A percentile compares a stretch with the other conserved stretches of the same genome.
These are phyloP conservation scores for Pegea sp. DNA, from an alignment of 23 tunicate genomes.

Conservation along the genomic window DNA sequence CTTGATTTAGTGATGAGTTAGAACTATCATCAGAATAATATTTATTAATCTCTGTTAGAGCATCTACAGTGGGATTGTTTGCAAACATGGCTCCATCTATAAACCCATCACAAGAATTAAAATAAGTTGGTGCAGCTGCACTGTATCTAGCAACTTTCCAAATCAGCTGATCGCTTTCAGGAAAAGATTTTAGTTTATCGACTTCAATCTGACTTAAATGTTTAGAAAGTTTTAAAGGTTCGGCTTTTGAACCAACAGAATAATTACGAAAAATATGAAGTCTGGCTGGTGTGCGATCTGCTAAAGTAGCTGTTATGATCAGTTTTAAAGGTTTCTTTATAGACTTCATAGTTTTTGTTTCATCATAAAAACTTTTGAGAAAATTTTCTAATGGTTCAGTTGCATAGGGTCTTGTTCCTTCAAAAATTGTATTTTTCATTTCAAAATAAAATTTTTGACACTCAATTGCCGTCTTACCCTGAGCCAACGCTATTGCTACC, in stretches of 20 bases:
- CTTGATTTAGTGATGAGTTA: no score
- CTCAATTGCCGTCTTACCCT: conserved; percentile 12
- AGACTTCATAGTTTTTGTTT: no score
- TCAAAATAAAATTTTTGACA: conserved; percentile 12
- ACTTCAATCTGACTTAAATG: conserved; percentile 8
- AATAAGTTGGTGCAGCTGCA: conserved; percentile 91
- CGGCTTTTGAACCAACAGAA: no score
- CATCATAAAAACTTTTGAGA: no score
- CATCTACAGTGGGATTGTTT: conserved; percentile 89
- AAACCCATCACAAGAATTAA: conserved; percentile 62
- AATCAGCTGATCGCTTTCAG: conserved; percentile 7
- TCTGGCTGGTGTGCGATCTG: conserved; percentile 73
- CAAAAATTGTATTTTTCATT: conserved; percentile 14
- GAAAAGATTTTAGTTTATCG: conserved; percentile 6
- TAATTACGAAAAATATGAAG: conserved; percentile 63
- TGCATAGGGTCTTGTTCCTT: conserved; percentile 25
- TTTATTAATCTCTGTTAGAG: conserved; percentile 70
- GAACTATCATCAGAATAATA: no score
- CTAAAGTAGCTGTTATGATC: conserved; percentile 27
- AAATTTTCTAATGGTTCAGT: no score
- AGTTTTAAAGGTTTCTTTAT: no score
- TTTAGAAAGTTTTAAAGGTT: no score
- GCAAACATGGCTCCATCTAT: conserved; percentile 87
- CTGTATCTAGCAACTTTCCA: conserved; percentile 83
- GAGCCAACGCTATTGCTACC: conserved; percentile 5